Base-by-base conservation (phyloP, 2,113 vertebrate species). In the Pangasianodon hypophthalmus region DNA sequence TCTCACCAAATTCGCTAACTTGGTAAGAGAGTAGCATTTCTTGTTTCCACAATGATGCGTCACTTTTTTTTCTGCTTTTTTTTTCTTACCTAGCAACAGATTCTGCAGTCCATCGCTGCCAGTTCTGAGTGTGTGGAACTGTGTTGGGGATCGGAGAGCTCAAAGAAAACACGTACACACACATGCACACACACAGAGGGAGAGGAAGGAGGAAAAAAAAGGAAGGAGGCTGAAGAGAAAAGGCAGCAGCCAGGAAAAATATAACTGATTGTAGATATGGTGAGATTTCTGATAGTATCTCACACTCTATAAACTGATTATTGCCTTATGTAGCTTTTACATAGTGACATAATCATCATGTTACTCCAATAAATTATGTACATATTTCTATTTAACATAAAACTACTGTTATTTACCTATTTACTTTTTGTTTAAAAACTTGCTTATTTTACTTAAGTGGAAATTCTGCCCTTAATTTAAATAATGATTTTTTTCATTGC, bases 71-170 rank as follows among this genome's bases (percentile, higher is more conserved):
- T 46, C 21, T 77, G 26, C 26, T 29, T 79, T 3, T 62, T 46
- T 48, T 62, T 60, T 64, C 52, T 71, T 84, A 84, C 87, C 87
- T 82, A 88, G 87, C 87, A 88, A 84, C 80, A 84, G 62, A 81
- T 88, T n/a, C 46, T 37, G 56, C 73, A 24, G 58, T 64, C 44
- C 75, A 37, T 50, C 46, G 1, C 58, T 37, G 79, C n/a, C 32
- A 71, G 6, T 84, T 88, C 26, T 46, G 73, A 87, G 58, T 14
- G 10, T 21, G 56, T 48, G 73, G 24, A 46, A 32, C 37, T 32
- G 56, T 79, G 32, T 80, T 60, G 56, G 41, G 50, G 52, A 46
- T 60, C 71, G 46, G 71, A 87, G 24, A 56, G 44, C 32, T 4
- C 64, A 56, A 73, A 87, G 14, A 58, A 13, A 73, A 67, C 41